Evolutionary conservation across 2,888 invertebrate genomes (phyloP).

Genomic region (Elegia similella): DNA sequence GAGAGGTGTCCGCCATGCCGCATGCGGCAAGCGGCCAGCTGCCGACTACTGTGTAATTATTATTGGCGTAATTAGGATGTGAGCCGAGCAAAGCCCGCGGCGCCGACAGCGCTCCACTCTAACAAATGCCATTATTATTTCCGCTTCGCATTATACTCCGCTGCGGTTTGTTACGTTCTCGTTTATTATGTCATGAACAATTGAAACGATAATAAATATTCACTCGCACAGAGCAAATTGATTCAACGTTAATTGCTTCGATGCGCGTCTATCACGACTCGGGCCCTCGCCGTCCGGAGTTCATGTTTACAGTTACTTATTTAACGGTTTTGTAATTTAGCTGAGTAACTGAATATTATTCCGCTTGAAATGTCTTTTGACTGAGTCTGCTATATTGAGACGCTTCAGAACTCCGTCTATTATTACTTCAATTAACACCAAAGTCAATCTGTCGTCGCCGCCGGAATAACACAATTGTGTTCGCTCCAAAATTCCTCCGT

Average conservation of each 20-base stretch:
- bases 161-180: conserved; percentile 65
- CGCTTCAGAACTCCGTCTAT: conserved; percentile 17
- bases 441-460: conserved; percentile 42
- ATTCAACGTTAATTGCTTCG: conserved; percentile 64
- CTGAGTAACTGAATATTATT: conserved; percentile 43
- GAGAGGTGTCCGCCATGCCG: conserved; percentile 37
- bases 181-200: conserved; percentile 70
- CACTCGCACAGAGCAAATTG: conserved; percentile 62
- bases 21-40: conserved; percentile 49
- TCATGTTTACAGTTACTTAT: conserved; percentile 58
- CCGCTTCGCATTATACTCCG: conserved; percentile 69
- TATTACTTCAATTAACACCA: conserved; percentile 39
- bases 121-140: conserved; percentile 78
- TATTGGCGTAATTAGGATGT: conserved; percentile 80
- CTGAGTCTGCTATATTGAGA: conserved; percentile 14
- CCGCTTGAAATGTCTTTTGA: conserved; percentile 33
- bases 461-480: conserved; percentile 33
- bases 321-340: conserved; percentile 57
- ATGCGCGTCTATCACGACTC: conserved; percentile 52
- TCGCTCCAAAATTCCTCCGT: conserved; percentile 50
- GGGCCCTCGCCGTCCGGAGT: conserved; percentile 30
- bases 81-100: conserved; percentile 64
- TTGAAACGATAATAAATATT: conserved; percentile 67
- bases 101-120: conserved; percentile 56
- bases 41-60: conserved; percentile 72